Evolutionary conservation across 2,888 invertebrate genomes (phyloP), one percentile per base, ranked within the genome.

Genomic region (Pandemis corylana): DNA sequence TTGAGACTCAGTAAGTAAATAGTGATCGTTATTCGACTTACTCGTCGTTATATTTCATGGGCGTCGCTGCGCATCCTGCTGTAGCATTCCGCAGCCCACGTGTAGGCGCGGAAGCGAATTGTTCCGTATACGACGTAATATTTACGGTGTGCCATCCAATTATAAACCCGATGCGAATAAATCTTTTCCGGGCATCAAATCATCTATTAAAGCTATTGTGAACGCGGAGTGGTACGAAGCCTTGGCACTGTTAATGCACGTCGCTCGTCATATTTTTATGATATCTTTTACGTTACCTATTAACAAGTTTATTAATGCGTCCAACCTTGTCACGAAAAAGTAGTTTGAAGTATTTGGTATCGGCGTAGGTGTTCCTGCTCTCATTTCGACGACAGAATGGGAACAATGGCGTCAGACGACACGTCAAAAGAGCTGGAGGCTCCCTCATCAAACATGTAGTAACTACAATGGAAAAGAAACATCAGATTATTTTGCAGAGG

Each of bases 181-280:
- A 59, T 20, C 15, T 56, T 15, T 13, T 15, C 64, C 1, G 64
- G 20, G 6, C 64, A 44, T 28, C n/a, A 65, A 36, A 13, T 49
- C 13, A 36, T 28, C 13, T 13, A 65, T 42, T 64, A 64, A 12
- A 28, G 65, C 49, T n/a, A 36, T 36, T 51, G 65, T 49, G 28
- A 42, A 59, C 12, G 3, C 5, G 3, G 62, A 28, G 36, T 59
- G 28, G 10, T 20, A 13, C 42, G 42, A 20, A 41, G 41, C 68
- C 68, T 68, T 68, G 68, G 59, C 59, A 44, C 44, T 44, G 59
- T 44, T 56, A 15, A 15, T 42, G 64, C 42, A 7, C 44, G 44
- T 68, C 28, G 44, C 44, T 44, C n/a, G 13, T 56, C 42, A 15
- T 5, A 13, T 62, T 51, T 51, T 66, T 66, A 66, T 6, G 46